These are phyloP conservation scores for Xestia rhomboidea DNA, from an alignment of 2,888 invertebrate genomes.

Conservation along the genomic window DNA sequence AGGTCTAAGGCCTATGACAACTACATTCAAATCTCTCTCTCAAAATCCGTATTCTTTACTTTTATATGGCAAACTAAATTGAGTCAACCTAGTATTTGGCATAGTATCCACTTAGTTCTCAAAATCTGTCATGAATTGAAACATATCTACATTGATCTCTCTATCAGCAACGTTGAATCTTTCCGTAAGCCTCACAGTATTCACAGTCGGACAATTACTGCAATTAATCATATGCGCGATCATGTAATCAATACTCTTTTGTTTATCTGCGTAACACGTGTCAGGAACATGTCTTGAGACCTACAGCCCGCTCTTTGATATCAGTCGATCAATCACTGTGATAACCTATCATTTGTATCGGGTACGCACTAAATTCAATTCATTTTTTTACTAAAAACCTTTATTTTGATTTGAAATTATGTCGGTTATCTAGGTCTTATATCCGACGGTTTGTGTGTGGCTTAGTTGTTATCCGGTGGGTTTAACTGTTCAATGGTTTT, in stretches of 20 bases:
- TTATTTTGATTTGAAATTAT: slow-evolving; percentile 38
- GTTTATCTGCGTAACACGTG: slow-evolving; percentile 60
- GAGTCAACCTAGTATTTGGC: fast-evolving
- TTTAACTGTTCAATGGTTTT: slow-evolving; percentile 5
- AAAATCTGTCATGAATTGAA: background rate
- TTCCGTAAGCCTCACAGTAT: background rate
- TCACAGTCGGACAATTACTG: slow-evolving; percentile 33
- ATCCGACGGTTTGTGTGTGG: slow-evolving; percentile 12
- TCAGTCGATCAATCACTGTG: slow-evolving; percentile 58
- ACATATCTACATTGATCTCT: background rate
- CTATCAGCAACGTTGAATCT: slow-evolving; percentile 20
- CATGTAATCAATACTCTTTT: slow-evolving; percentile 59
- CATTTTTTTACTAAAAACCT: slow-evolving; percentile 37
- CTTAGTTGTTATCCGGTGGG: slow-evolving; percentile 29
- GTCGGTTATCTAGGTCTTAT: slow-evolving; percentile 28
- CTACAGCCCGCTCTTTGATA: slow-evolving; percentile 38
- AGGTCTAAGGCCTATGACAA: background rate
- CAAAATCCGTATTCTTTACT: background rate
- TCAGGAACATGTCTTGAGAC: slow-evolving; percentile 41
- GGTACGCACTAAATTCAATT: slow-evolving; percentile 47
- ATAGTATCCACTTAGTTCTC: background rate
- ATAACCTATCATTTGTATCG: slow-evolving; percentile 38
- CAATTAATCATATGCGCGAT: slow-evolving; percentile 50
- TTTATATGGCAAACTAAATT: background rate
- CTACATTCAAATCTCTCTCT: background rate